Conservation (phyloP, 2,888 invertebrate genomes). For the Macaria notata region DNA sequence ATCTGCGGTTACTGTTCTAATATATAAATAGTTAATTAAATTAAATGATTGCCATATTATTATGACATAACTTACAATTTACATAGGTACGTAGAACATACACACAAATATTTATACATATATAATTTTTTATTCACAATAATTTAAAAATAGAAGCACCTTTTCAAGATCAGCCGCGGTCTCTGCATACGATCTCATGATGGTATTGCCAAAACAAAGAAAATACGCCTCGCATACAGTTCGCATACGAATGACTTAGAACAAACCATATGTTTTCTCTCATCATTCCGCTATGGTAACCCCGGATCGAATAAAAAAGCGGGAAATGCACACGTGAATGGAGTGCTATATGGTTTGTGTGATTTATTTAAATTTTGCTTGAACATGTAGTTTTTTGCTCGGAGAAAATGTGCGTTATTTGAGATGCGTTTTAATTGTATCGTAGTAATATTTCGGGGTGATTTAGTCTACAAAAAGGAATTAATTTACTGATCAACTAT, state of each 20-base stretch:
- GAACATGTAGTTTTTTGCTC: not conserved
- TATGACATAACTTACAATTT: too few relatives aligned
- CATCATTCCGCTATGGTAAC: constrained; percentile 18
- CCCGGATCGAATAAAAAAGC: constrained; percentile 25
- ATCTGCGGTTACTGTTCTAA: too few relatives aligned
- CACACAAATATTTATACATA: too few relatives aligned
- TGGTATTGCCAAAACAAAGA: constrained; percentile 21
- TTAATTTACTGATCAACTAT: too few relatives aligned
- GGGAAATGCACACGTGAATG: constrained; percentile 25
- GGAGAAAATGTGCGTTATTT: not conserved
- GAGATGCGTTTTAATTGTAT: too few relatives aligned
- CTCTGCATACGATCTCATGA: constrained; percentile 5
- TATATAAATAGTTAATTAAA: too few relatives aligned
- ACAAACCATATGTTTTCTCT: constrained; percentile 27
- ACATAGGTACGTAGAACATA: too few relatives aligned
- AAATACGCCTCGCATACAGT: constrained; percentile 25
- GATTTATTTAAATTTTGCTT: constrained; percentile 17
- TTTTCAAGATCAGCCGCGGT: not conserved
- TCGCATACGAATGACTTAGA: constrained; percentile 37
- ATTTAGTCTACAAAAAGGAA: too few relatives aligned
- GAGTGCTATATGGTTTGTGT: constrained; percentile 25
- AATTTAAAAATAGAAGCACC: too few relatives aligned
- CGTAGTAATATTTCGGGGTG: too few relatives aligned
- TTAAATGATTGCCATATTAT: too few relatives aligned
- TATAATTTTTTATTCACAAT: too few relatives aligned